Conservation (phyloP, 35 echinoderm and acorn worm species). For the Heliocidaris erythrogramma region DNA sequence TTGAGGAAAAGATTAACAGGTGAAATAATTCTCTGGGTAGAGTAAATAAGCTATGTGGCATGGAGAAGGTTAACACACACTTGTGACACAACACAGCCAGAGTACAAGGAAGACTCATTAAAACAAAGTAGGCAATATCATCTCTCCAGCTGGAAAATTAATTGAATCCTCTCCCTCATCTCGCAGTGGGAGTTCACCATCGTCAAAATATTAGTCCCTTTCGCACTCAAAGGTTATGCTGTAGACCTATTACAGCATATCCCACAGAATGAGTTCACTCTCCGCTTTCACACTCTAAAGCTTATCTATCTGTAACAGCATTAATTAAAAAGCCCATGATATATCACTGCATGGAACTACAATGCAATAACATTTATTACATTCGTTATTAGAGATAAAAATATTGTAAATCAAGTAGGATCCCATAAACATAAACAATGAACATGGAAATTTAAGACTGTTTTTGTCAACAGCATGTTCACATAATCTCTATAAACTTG, state of each 20-base stretch:
- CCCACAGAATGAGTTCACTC: neutral
- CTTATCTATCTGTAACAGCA: no score
- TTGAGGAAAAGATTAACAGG: neutral
- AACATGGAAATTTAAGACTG: no score
- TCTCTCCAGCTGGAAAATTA: slow-evolving; percentile 16
- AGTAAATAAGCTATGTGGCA: neutral
- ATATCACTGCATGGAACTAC: no score
- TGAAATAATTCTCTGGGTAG: neutral
- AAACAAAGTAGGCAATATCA: slow-evolving; percentile 17
- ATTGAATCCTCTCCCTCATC: neutral
- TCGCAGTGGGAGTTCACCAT: neutral
- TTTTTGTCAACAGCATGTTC: no score
- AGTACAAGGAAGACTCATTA: neutral
- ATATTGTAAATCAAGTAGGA: no score
- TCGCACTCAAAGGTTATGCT: neutral
- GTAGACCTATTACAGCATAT: neutral
- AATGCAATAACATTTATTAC: no score
- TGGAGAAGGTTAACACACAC: neutral
- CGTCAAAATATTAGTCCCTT: neutral
- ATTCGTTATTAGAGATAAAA: no score
- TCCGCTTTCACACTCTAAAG: neutral
- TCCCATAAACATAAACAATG: no score
- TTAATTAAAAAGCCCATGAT: no score
- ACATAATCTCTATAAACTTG: no score
- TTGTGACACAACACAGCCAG: neutral